Base-by-base conservation (phyloP, 2,113 vertebrate species). In the Coturnix japonica region DNA sequence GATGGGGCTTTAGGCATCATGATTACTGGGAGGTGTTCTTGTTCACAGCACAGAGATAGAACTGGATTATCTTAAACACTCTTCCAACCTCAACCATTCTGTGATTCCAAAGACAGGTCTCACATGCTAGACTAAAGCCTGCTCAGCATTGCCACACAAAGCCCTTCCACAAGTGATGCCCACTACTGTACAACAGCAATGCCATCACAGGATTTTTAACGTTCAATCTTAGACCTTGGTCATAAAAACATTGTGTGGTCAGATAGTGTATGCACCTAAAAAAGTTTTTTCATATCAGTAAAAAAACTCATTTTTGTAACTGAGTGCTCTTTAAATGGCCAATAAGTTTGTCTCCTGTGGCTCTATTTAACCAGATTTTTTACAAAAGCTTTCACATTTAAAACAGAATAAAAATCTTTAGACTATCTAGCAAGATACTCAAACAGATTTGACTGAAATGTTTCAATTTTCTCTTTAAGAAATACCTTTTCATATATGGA, bases 311-410 rank as follows among this genome's bases (percentile, higher is more conserved):
- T 7, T 72, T 75, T 31, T 61, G 41, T 25, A 53, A 64, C 46
- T 1, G 31, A 26, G 4, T 11, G 33, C 0, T 17, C 26, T 71
- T 6, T 22, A 23, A 70, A 39, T 33, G 11, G 3, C 8, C 54
- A 31, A 4, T 39, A 71, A 61, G 60, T 57, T 80, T 26, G 12
- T 65, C 35, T 76, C 57, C 35, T 64, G 35, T 44, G 76, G 21
- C 5, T 20, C 23, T 66, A 65, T 37, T 78, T 86, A 54, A 1
- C 12, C 51, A 59, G 31, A 51, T 66, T 95, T 90, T 92, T 13
- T 30, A 66, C 71, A 35, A 88, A 94, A 46, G 19, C 47, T 84
- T 87, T 91, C n/a, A 43, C 21, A 88, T 63, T 80, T 88, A 85
- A 65, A 96, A 91, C 5, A 6, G 13, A 56, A 0, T 18, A 44